Evolutionary conservation across 2,797 vertebrate genomes (phyloP).

Genomic region (Gymnothorax javanicus): DNA sequence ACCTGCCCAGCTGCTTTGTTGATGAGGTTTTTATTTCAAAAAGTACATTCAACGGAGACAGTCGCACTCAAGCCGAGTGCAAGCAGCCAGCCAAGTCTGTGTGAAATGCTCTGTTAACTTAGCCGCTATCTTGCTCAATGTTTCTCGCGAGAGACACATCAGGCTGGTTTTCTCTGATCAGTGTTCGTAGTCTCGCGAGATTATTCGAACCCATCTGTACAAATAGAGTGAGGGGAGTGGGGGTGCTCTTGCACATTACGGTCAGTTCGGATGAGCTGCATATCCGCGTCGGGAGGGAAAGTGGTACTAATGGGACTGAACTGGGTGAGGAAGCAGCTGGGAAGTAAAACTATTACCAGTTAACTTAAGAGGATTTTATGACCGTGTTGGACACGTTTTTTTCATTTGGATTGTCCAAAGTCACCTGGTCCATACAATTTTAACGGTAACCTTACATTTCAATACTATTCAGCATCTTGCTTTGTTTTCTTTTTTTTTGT

Average conservation of each 20-base stretch:
- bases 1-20: too few species aligned
- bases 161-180: not conserved
- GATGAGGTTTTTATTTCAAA: too few species aligned
- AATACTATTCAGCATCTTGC: too few species aligned
- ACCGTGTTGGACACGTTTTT: constrained; percentile 11
- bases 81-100: not conserved
- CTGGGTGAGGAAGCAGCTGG: constrained; percentile 36
- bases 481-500: too few species aligned
- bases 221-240: constrained; percentile 58
- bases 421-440: constrained; percentile 50
- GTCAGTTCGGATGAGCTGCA: constrained; percentile 51
- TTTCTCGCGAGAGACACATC: constrained; percentile 25
- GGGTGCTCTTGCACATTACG: constrained; percentile 8
- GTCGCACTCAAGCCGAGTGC: too few species aligned
- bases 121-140: not conserved
- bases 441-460: constrained; percentile 64
- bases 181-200: constrained; percentile 67
- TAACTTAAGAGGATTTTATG: constrained; percentile 8
- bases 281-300: constrained; percentile 45
- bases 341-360: constrained; percentile 40
- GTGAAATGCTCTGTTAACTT: not conserved
- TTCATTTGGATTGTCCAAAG: constrained; percentile 35
- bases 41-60: too few species aligned
- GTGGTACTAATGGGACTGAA: constrained; percentile 56
- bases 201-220: constrained; percentile 61